Conservation (phyloP, 2,888 invertebrate genomes). For the Agriopis marginaria region DNA sequence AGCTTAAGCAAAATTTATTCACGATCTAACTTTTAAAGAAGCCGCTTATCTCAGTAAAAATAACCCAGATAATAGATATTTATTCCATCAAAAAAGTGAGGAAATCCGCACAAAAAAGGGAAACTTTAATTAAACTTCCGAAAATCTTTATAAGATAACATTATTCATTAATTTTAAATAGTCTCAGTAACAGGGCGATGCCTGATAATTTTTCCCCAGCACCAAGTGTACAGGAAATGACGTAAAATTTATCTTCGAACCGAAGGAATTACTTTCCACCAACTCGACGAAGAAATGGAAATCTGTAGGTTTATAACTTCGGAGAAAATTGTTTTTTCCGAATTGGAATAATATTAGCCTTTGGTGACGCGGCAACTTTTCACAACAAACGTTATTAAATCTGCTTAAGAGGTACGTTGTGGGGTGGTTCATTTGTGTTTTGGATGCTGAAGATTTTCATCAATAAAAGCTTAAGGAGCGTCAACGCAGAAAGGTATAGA, state of each 20-base stretch:
- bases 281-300: slow-evolving; percentile 79
- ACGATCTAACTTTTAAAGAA: slow-evolving; percentile 67
- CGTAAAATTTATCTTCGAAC: slow-evolving; percentile 82
- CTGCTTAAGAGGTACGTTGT: slow-evolving; percentile 51
- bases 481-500: slow-evolving; percentile 66
- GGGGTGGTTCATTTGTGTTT: slow-evolving; percentile 55
- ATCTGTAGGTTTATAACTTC: slow-evolving; percentile 82
- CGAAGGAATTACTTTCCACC: slow-evolving; percentile 80
- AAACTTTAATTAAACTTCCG: slow-evolving; percentile 84
- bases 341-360: slow-evolving; percentile 77
- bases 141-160: slow-evolving; percentile 85
- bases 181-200: slow-evolving; percentile 75
- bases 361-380: slow-evolving; percentile 70
- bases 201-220: slow-evolving; percentile 81
- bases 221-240: slow-evolving; percentile 79
- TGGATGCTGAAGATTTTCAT: slow-evolving; percentile 62
- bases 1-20: slow-evolving; percentile 63
- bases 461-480: slow-evolving; percentile 68
- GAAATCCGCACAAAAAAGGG: slow-evolving; percentile 63
- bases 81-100: slow-evolving; percentile 75
- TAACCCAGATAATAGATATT: slow-evolving; percentile 75
- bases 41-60: slow-evolving; percentile 71
- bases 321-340: slow-evolving; percentile 76
- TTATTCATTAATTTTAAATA: slow-evolving; percentile 86
- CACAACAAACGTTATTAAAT: slow-evolving; percentile 68